phyloP scores from a whole-genome alignment of 2,888 invertebrate genomes.

The Unio pictorum region DNA sequence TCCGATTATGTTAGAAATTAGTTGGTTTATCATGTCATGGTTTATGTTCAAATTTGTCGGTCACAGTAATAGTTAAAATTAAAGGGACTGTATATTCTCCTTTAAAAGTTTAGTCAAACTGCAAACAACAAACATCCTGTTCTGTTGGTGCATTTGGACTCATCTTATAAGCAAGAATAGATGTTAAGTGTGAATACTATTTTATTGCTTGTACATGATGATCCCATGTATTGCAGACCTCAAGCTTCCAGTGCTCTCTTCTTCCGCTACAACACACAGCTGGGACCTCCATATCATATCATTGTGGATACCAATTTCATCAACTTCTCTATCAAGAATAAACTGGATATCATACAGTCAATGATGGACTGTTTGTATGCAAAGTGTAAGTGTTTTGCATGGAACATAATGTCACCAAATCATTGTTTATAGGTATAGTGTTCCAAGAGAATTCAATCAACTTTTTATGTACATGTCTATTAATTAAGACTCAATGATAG shows the following conservation, averaged over 20 bases:
- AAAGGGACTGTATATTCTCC: too few species aligned
- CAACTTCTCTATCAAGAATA: slow-evolving; percentile 98
- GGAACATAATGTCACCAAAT: too few species aligned
- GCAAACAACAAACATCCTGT: too few species aligned
- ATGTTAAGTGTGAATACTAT: too few species aligned
- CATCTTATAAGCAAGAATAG: too few species aligned
- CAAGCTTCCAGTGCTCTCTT: slow-evolving; percentile 88
- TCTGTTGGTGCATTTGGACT: too few species aligned
- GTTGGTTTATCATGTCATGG: not conserved
- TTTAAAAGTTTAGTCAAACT: too few species aligned
- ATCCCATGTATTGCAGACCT: slow-evolving; percentile 53
- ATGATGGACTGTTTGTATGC: slow-evolving; percentile 99
- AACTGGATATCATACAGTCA: slow-evolving; percentile 94
- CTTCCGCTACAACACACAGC: slow-evolving; percentile 96
- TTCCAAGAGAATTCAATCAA: too few species aligned
- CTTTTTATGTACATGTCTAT: too few species aligned
- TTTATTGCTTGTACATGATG: not conserved
- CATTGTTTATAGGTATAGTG: too few species aligned
- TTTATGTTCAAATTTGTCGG: not conserved
- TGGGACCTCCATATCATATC: slow-evolving; percentile 98
- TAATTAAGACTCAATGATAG: too few species aligned
- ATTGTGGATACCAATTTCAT: slow-evolving; percentile 98
- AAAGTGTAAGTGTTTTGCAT: slow-evolving; percentile 77
- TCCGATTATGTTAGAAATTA: too few species aligned
- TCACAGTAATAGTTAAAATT: not conserved